These are phyloP conservation scores for Dynastes tityus DNA, from an alignment of 2,888 invertebrate species.

Conservation along the genomic window DNA sequence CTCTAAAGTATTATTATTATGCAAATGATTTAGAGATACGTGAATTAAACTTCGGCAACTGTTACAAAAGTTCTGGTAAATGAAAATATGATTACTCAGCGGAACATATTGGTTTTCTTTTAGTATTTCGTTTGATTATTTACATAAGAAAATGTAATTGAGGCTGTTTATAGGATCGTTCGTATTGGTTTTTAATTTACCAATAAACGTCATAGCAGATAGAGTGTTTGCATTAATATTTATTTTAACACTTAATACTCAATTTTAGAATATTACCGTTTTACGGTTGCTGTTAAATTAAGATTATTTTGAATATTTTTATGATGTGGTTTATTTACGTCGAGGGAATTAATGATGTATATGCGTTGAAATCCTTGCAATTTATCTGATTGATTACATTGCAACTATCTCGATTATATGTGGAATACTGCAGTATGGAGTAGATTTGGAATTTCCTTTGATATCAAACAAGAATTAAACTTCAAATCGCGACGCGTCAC, in stretches of 20 bases:
- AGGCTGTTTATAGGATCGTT: slow-evolving; percentile 6
- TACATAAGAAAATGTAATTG: slow-evolving; percentile 21
- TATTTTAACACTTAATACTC: slow-evolving; percentile 36
- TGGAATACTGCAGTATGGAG: too few relatives aligned
- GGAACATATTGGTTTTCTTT: too few relatives aligned
- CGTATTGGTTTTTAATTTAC: slow-evolving; percentile 16
- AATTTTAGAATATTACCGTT: slow-evolving; percentile 27
- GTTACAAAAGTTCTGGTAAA: too few relatives aligned
- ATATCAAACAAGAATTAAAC: too few relatives aligned
- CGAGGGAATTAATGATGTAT: slow-evolving; percentile 18
- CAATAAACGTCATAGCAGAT: slow-evolving; percentile 27
- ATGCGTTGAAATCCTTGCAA: slow-evolving; percentile 37
- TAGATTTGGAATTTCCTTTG: too few relatives aligned
- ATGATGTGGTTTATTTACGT: slow-evolving; percentile 30
- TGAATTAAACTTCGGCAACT: too few relatives aligned
- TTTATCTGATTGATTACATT: slow-evolving; percentile 26
- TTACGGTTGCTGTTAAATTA: slow-evolving; percentile 27
- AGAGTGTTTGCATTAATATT: neutral
- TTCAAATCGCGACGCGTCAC: too few relatives aligned
- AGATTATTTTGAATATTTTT: slow-evolving; percentile 45
- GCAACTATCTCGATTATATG: slow-evolving; percentile 5
- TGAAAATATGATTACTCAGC: too few relatives aligned
- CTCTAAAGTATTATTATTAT: too few relatives aligned
- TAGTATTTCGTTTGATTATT: slow-evolving; percentile 6
- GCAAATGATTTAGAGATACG: too few relatives aligned